Percentiles rank a stretch among this genome's conserved stretches.
phyloP scores from a whole-genome alignment of 2,113 vertebrate species.

The Cyanoramphus novaezelandiae region DNA sequence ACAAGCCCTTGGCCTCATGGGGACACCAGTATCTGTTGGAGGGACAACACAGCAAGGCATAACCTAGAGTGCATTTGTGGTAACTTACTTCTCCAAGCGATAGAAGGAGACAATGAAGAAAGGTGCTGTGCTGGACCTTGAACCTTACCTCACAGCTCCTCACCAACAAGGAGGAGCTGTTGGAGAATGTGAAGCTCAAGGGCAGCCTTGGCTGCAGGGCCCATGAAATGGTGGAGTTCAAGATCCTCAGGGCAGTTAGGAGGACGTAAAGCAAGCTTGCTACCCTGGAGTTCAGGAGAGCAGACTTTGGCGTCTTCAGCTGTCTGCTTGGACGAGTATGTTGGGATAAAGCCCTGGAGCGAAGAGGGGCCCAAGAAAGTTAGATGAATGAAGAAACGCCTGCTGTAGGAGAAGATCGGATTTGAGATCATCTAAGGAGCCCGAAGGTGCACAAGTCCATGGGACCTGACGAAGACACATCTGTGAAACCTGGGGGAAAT shows the following conservation, averaged over 20 bases:
- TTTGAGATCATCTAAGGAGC: not conserved
- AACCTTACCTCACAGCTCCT: not conserved
- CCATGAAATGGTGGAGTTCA: not conserved
- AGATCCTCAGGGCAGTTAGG: not conserved
- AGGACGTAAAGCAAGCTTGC: not conserved
- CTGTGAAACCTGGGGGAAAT: not conserved
- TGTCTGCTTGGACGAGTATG: not conserved
- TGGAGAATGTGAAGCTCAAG: not conserved
- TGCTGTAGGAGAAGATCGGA: not conserved
- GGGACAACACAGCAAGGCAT: not conserved
- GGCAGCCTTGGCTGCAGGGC: not conserved
- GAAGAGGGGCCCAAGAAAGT: not conserved
- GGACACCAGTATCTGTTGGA: not conserved
- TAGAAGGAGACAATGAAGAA: not conserved
- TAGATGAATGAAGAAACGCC: not conserved
- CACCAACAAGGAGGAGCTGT: not conserved
- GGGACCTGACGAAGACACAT: not conserved
- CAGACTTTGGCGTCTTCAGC: not conserved
- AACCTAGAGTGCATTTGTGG: not conserved
- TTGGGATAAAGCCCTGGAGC: not conserved
- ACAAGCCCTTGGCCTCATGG: not conserved
- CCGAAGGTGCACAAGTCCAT: not conserved
- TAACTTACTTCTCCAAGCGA: not conserved
- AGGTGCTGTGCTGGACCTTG: not conserved
- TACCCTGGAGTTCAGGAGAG: not conserved